Conservation (phyloP, 1,140 invertebrate genomes). For the Drosophila subobscura region DNA sequence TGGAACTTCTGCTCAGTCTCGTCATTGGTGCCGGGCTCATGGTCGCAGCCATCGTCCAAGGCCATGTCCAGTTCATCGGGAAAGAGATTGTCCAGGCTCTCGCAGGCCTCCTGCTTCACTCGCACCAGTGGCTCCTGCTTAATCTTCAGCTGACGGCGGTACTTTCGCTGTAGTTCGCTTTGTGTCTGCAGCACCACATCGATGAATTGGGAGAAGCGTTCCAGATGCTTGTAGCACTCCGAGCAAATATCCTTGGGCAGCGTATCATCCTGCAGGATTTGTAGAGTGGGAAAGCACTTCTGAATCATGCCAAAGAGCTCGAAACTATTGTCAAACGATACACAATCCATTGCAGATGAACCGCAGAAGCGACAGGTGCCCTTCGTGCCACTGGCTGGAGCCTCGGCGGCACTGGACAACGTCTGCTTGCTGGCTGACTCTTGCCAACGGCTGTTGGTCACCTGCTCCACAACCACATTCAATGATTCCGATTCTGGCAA, state of each 20-base stretch:
- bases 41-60: conserved; percentile 66
- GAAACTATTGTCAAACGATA: conserved; percentile 71
- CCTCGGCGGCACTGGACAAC: conserved; percentile 36
- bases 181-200: conserved; percentile 77
- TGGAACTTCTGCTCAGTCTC: conserved; percentile 77
- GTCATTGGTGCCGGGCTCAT: conserved; percentile 40
- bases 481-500: conserved; percentile 11
- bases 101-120: conserved; percentile 76
- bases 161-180: conserved; percentile 71
- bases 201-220: conserved; percentile 69
- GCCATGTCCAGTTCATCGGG: conserved; percentile 74
- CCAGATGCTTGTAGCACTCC: conserved; percentile 59
- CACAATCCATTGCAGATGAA: conserved; percentile 44
- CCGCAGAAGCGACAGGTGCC: conserved; percentile 75
- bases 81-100: conserved; percentile 71
- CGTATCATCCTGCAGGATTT: conserved; percentile 76
- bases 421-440: conserved; percentile 23
- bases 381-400: conserved; percentile 21
- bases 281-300: conserved; percentile 78
- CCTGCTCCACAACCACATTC: conserved; percentile 43
- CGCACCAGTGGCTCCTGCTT: conserved; percentile 77
- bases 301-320: conserved; percentile 79
- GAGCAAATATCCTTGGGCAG: conserved; percentile 74
- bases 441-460: conserved; percentile 11
- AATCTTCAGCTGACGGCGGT: conserved; percentile 73